Evolutionary conservation across 2,888 invertebrate genomes (phyloP).

Genomic region (Netelia fuscicornis): DNA sequence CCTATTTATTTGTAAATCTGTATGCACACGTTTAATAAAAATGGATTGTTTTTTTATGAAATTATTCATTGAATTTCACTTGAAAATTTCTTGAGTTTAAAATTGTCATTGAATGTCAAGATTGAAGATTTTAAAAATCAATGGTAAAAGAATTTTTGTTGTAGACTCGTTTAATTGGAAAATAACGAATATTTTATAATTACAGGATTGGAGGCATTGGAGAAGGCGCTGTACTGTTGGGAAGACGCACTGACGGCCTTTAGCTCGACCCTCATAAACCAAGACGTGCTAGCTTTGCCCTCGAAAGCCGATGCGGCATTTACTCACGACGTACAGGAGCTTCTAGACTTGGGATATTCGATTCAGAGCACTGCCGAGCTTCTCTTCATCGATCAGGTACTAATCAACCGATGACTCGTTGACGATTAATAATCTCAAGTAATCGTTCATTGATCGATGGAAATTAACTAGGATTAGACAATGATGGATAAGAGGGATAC

Average conservation of each 20-base stretch:
- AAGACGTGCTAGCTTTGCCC: conserved; percentile 88
- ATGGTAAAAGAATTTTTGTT: neutral
- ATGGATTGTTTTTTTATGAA: too few relatives aligned
- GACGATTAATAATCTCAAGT: conserved; percentile 7
- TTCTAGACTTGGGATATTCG: conserved; percentile 93
- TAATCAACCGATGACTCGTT: conserved; percentile 30
- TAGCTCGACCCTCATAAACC: conserved; percentile 87
- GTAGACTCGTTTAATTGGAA: neutral
- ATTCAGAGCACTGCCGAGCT: conserved; percentile 95
- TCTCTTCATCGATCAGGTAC: conserved; percentile 91
- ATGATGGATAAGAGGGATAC: conserved; percentile 20
- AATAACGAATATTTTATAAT: conserved; percentile 1
- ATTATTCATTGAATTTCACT: too few relatives aligned
- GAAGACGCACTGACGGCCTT: conserved; percentile 96
- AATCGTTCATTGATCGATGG: conserved; percentile 44
- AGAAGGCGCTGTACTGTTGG: conserved; percentile 97
- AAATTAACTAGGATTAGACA: conserved; percentile 4
- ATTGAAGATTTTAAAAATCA: neutral
- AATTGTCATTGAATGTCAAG: neutral
- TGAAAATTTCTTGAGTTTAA: neutral
- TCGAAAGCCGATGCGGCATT: conserved; percentile 95
- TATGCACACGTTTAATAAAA: too few relatives aligned
- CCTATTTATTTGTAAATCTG: too few relatives aligned
- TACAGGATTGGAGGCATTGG: conserved; percentile 96
- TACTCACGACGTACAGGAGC: conserved; percentile 87